Conservation (phyloP, 2,113 vertebrate genomes). For the Noturus placidus region DNA sequence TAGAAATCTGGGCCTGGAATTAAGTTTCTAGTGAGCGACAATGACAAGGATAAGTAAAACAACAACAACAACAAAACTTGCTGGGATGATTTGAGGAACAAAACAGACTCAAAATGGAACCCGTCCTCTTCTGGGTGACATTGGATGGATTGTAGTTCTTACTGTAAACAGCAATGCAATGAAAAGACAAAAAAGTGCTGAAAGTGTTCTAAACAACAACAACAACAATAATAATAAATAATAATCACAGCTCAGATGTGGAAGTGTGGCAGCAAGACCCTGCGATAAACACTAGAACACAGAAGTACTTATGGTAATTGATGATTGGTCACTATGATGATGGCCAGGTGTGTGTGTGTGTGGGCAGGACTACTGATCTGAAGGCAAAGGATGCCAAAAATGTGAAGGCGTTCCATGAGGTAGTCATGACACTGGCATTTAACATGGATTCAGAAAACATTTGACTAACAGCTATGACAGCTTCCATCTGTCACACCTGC, state of each 20-base stretch:
- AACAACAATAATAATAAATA: background rate
- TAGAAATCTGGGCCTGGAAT: background rate
- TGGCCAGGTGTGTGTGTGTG: background rate
- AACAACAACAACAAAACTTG: background rate
- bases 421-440: background rate
- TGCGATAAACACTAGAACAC: background rate
- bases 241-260: background rate
- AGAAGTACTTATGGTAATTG: background rate
- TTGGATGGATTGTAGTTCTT: background rate
- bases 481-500: background rate
- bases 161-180: background rate
- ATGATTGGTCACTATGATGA: background rate
- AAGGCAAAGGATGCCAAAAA: background rate
- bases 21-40: background rate
- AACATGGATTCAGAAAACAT: background rate
- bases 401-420: background rate
- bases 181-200: background rate
- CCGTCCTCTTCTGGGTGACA: background rate
- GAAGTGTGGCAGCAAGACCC: background rate
- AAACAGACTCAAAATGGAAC: background rate
- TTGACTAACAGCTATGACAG: background rate
- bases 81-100: background rate
- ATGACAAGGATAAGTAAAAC: background rate
- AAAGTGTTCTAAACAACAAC: background rate
- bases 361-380: background rate